These are phyloP conservation scores for Styela plicata DNA, from an alignment of 23 tunicate species.

Conservation along the genomic window DNA sequence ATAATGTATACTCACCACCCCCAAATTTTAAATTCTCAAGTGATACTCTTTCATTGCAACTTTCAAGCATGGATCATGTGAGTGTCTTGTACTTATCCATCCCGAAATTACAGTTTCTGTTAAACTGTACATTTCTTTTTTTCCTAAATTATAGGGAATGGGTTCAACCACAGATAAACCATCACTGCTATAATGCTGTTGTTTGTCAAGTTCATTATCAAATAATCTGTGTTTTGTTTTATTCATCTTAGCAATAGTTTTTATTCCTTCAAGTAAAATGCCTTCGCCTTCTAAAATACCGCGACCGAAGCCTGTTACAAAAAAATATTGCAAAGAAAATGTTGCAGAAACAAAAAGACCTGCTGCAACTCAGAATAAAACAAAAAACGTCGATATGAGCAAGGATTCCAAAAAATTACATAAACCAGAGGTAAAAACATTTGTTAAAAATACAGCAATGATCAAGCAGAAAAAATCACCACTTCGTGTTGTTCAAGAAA, in stretches of 20 bases:
- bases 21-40: too few relatives aligned
- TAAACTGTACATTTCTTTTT: too few relatives aligned
- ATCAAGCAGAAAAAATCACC: background rate
- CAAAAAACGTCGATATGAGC: background rate
- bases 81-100: too few relatives aligned
- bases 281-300: slow-evolving; percentile 20
- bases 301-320: background rate
- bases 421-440: background rate
- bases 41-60: too few relatives aligned
- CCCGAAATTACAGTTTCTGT: too few relatives aligned
- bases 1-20: too few relatives aligned
- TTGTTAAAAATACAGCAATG: background rate
- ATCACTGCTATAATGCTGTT: too few relatives aligned
- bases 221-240: background rate
- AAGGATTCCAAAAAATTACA: background rate
- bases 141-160: too few relatives aligned
- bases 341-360: background rate
- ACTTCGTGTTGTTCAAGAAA: background rate
- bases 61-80: too few relatives aligned
- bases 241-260: background rate
- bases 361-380: background rate
- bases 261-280: background rate
- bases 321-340: background rate
- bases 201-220: too few relatives aligned
- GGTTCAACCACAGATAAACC: too few relatives aligned